Evolutionary conservation across 2,888 invertebrate species (phyloP), one percentile per base, ranked within the genome.

Genomic region (Luffia ferchaultella): DNA sequence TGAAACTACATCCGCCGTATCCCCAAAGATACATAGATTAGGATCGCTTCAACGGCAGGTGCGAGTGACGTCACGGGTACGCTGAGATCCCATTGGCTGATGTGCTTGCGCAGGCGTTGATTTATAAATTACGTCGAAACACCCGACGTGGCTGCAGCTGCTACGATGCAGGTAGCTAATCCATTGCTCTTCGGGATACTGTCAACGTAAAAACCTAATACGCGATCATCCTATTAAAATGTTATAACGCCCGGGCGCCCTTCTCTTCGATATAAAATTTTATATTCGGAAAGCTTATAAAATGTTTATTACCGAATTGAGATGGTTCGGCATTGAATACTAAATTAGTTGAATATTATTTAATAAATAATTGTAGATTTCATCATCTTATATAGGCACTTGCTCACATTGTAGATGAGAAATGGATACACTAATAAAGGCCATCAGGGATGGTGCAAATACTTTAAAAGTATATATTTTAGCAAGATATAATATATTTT

Each of bases 81-180:
- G 58, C 53, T 55, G 64, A 57, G 52, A 54, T 51, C 58, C 63
- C 55, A 72, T 74, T 73, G 68, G 71, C 58, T 50, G 62, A 52
- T 42, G 53, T 57, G 60, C 65, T 68, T 68, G 73, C 73, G 67
- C 73, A 59, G 62, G 59, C 75, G 70, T 67, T 62, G 73, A 73
- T 75, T 71, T 73, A 72, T 30, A 30, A 30, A 30, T 30, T 30
- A 30, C 30, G 30, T 30, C 3, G 30, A 30, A 30, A 30, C 30
- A 30, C 5, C 30, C 30, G 30, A 12, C 30, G 30, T 12, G 12
- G 20, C 18, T 42, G 17, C 49, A 20, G 17, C 42, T 20, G 42
- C 18, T 19, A 46, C 46, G 42, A 46, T 46, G 42, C 46, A 50
- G 18, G 16, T 17, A 2, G 42, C 15, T 41, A 46, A 46, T 20